Percentiles rank a stretch among this genome's conserved stretches.
Conservation (phyloP, 2,113 vertebrate species). For the Peucedramus taeniatus region DNA sequence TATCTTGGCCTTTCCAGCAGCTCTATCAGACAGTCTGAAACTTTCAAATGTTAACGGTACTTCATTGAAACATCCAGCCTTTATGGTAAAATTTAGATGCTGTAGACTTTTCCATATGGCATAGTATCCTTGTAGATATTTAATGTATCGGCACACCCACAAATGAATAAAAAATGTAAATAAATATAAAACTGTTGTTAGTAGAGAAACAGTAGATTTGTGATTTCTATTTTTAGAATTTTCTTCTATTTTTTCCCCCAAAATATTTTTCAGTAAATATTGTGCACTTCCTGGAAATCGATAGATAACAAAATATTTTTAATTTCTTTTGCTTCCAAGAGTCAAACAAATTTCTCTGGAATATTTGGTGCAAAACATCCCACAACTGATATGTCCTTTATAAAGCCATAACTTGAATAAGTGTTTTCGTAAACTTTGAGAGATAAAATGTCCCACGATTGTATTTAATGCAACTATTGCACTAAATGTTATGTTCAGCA, state of each 20-base stretch:
- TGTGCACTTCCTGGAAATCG: neutral
- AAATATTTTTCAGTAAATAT: neutral
- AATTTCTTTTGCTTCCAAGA: neutral
- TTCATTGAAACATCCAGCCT: neutral
- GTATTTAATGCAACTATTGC: neutral
- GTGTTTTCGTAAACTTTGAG: neutral
- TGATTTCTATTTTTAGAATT: neutral
- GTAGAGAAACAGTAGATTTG: neutral
- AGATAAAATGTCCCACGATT: neutral
- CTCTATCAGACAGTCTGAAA: neutral
- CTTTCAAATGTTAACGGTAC: neutral
- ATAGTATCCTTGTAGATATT: neutral
- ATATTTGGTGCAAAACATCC: neutral
- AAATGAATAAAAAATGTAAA: neutral
- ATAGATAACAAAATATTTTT: neutral
- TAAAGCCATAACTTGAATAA: neutral
- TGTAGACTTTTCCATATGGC: neutral
- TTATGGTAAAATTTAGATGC: neutral
- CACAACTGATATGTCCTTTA: accelerated
- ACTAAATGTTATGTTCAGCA: neutral
- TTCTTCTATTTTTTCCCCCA: neutral
- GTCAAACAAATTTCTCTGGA: neutral
- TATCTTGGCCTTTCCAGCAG: neutral
- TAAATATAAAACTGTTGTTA: neutral
- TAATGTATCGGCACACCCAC: neutral